phyloP scores from a whole-genome alignment of 2,888 invertebrate genomes.

The Phyto melanocephala region DNA sequence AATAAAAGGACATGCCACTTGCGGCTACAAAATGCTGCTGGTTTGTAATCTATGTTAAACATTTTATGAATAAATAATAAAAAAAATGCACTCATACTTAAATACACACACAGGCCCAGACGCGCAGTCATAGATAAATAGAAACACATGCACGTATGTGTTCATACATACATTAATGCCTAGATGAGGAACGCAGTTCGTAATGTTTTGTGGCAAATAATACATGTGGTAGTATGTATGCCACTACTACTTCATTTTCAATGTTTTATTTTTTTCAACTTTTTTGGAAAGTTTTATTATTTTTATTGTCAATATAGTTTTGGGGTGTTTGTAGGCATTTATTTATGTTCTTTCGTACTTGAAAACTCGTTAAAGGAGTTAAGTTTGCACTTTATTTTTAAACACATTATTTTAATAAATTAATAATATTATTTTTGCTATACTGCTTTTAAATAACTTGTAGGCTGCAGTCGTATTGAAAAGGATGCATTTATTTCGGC shows the following conservation, averaged over 20 bases:
- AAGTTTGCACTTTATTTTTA: no score
- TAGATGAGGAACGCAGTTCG: constrained; percentile 59
- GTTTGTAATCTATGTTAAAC: constrained; percentile 64
- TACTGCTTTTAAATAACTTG: neutral
- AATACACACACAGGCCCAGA: neutral
- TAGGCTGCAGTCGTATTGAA: neutral
- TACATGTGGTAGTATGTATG: constrained; percentile 41
- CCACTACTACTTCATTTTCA: constrained; percentile 37
- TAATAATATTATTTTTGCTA: no score
- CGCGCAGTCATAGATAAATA: neutral
- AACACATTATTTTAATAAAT: no score
- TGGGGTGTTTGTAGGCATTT: no score
- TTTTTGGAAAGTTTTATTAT: neutral
- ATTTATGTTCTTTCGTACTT: no score
- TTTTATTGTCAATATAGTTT: no score
- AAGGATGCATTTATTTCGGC: constrained; percentile 40
- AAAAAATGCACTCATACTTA: constrained; percentile 36
- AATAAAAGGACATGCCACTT: constrained; percentile 65
- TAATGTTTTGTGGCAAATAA: constrained; percentile 60
- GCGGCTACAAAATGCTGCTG: constrained; percentile 64
- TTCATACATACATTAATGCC: constrained; percentile 11
- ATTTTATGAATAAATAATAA: constrained; percentile 65
- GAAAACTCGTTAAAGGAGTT: no score
- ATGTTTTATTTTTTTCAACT: neutral
- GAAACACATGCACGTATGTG: neutral